Percentiles rank a stretch among this genome's conserved stretches.
These are phyloP conservation scores for Danaus melanippus DNA, from an alignment of 1,140 invertebrate genomes.

Conservation along the genomic window DNA sequence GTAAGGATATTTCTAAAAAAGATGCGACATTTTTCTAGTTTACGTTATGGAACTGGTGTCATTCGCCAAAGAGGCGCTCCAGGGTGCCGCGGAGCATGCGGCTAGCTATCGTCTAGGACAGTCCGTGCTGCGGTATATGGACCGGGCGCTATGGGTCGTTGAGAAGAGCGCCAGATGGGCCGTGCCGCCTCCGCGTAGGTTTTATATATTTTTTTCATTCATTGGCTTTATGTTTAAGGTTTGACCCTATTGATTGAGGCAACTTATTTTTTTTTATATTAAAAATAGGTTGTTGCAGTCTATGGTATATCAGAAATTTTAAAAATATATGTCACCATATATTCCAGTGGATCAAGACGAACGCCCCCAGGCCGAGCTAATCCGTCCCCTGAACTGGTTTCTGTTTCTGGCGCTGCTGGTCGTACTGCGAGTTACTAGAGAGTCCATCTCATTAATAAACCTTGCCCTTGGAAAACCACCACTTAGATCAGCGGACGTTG, in stretches of 20 bases:
- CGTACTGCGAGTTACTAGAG: constrained; percentile 57
- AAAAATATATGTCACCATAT: too few species aligned
- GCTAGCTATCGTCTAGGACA: constrained; percentile 67
- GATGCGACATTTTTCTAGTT: constrained; percentile 9
- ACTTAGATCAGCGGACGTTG: constrained; percentile 68
- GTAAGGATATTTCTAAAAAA: too few species aligned
- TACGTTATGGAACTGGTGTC: constrained; percentile 51
- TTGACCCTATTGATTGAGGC: too few species aligned
- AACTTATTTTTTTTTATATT: too few species aligned
- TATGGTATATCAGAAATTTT: too few species aligned
- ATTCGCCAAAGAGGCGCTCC: constrained; percentile 43
- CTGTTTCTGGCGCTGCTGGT: constrained; percentile 71
- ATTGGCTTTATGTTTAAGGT: too few species aligned
- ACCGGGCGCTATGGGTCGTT: constrained; percentile 67
- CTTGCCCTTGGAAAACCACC: constrained; percentile 62
- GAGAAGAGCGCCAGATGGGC: constrained; percentile 75
- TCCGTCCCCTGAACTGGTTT: constrained; percentile 74
- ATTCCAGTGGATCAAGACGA: constrained; percentile 64
- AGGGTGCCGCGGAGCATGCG: constrained; percentile 42
- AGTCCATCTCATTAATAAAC: constrained; percentile 60
- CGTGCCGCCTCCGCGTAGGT: constrained; percentile 63
- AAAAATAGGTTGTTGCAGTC: too few species aligned
- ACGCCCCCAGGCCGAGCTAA: constrained; percentile 56
- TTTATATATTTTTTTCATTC: background rate
- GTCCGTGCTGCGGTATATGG: constrained; percentile 54